Base-by-base conservation (phyloP, 2,797 vertebrate species). In the Spondyliosoma cantharus region DNA sequence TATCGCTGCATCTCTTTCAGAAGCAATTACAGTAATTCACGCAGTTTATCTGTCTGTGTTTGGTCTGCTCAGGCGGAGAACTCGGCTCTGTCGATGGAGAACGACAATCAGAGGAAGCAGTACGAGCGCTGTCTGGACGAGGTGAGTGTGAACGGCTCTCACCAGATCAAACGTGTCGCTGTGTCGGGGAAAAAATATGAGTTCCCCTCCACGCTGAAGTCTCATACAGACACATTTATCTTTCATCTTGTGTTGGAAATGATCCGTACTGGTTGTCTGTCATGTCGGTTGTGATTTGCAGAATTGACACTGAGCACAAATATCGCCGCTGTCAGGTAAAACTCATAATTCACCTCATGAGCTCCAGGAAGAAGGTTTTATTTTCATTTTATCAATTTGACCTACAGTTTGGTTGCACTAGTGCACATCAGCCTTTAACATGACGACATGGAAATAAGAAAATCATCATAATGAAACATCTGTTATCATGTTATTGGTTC, bases 71-170 rank as follows among this genome's bases (percentile, higher is more conserved):
- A 98, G 97, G 97, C 94, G 43, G 96, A 97, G 86, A 98, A 97
- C 93, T 97, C 96, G 46, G 96, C 96, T 0, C 91, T 98, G 90
- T 96, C 96, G 1, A 84, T 96, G 89, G 97, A 97, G 91, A 97
- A 97, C 49, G 96, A 97, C 94, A 96, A 95, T 91, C 97, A 98
- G 93, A 95, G 97, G 91, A 96, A 96, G 73, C 97, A 97, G 81
- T 98, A 98, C 73, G 97, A 98, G 82, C 95, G 95, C 87, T 98
- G 97, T 86, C 95, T 98, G 52, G 97, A 98, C 84, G 97, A 98
- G 96, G 97, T 98, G 92, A 96, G 94, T 65, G 54, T 7, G 49
- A 0, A 19, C 63, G 43, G 7, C 37, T 66, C 22, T n/a, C 63
- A n/a, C 46, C 13, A 29, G 3, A 69, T 61, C 32, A 71, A 56